Percentiles rank a stretch among this genome's conserved stretches.
These are phyloP conservation scores for Muntiacus muntjak DNA, from an alignment of 2,113 vertebrate species.

Conservation along the genomic window DNA sequence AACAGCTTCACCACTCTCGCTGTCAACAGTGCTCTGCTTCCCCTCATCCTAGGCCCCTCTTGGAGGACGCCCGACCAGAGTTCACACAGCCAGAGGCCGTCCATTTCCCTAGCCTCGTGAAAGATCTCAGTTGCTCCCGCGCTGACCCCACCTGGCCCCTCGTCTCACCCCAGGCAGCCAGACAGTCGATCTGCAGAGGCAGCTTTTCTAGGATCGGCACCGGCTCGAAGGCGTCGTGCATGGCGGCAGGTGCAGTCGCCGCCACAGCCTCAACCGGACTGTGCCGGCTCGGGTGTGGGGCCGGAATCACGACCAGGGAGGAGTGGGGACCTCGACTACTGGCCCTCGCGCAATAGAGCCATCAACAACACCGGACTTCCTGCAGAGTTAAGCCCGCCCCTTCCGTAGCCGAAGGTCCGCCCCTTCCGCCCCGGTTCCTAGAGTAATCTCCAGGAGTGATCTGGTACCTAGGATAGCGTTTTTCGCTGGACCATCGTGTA, in stretches of 20 bases:
- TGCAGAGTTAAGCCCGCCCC: constrained; percentile 5
- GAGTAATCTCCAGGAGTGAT: fast-evolving
- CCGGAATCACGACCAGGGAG: fast-evolving
- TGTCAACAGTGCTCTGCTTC: neutral
- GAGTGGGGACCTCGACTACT: neutral
- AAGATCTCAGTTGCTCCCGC: neutral
- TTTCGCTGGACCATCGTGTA: fast-evolving
- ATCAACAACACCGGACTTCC: constrained; percentile 55
- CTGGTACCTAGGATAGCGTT: fast-evolving
- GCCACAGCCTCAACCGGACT: neutral
- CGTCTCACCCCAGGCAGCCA: constrained; percentile 95
- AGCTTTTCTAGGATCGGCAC: constrained; percentile 96
- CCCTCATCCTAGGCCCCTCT: neutral
- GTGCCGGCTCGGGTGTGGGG: neutral
- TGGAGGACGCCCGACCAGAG: neutral
- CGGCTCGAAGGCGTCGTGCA: constrained; percentile 97
- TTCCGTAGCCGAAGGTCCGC: constrained; percentile 7
- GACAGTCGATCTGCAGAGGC: constrained; percentile 95
- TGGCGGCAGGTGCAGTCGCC: constrained; percentile 69
- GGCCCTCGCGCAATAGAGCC: neutral
- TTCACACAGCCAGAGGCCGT: neutral
- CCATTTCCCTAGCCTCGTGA: neutral
- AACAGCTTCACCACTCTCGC: neutral
- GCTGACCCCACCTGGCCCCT: neutral
- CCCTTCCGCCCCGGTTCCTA: neutral